Evolutionary conservation across 2,888 invertebrate genomes (phyloP).

Genomic region (Drosophila formosana): DNA sequence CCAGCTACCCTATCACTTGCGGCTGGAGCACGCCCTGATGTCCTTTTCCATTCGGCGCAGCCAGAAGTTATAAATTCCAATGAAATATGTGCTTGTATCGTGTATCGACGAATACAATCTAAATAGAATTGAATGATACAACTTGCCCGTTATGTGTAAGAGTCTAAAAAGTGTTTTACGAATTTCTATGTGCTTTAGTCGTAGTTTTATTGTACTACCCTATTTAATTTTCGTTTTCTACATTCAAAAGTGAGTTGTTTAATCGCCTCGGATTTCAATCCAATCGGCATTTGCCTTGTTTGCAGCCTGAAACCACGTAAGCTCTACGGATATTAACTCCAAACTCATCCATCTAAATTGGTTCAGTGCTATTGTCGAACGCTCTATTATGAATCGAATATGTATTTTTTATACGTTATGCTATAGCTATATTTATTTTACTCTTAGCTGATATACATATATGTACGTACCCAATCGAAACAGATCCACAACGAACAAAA

Average conservation of each 20-base stretch:
- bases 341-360: conserved; percentile 4
- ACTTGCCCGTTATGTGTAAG: conserved; percentile 39
- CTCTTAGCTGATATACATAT: conserved; percentile 33
- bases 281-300: conserved; percentile 22
- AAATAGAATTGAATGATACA: conserved; percentile 25
- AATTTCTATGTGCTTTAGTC: conserved; percentile 67
- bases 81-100: background rate
- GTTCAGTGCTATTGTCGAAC: conserved; percentile 2
- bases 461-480: conserved; percentile 44
- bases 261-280: conserved; percentile 7
- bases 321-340: conserved; percentile 4
- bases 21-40: conserved; percentile 75
- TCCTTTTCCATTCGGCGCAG: conserved; percentile 77
- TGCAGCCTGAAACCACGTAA: conserved; percentile 11
- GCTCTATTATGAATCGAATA: conserved; percentile 47
- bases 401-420: conserved; percentile 62
- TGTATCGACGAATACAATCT: conserved; percentile 10
- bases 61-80: conserved; percentile 66
- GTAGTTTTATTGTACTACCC: conserved; percentile 40
- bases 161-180: conserved; percentile 44
- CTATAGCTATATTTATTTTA: conserved; percentile 61
- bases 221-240: conserved; percentile 39
- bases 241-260: conserved; percentile 33
- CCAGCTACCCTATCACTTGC: conserved; percentile 68
- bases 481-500: conserved; percentile 42